phyloP scores from a whole-genome alignment of 1,140 invertebrate genomes.

The Brachionus plicatilis region DNA sequence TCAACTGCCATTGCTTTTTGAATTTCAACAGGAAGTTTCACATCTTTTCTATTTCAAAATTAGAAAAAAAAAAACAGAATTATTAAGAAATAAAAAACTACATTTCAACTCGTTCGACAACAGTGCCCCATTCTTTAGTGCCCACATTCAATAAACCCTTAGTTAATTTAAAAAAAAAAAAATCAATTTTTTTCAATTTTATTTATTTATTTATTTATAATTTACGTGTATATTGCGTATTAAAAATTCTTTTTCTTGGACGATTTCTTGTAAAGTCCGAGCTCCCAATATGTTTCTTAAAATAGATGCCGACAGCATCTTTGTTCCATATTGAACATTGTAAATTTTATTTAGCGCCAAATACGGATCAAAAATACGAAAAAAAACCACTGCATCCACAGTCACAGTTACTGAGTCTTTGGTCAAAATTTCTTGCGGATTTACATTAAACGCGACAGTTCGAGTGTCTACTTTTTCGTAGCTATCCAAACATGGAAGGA shows the following conservation, averaged over 20 bases:
- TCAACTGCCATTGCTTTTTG: conserved; percentile 51
- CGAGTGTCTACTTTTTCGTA: conserved; percentile 39
- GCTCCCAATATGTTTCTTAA: conserved; percentile 41
- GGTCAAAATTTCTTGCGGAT: conserved; percentile 42
- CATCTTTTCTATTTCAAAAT: conserved; percentile 41
- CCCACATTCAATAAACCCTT: conserved; percentile 2
- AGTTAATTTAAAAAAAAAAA: background rate
- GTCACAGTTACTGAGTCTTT: conserved; percentile 42
- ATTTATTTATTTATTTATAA: no score
- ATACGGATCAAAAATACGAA: conserved; percentile 34
- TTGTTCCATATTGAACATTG: conserved; percentile 38
- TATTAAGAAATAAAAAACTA: background rate
- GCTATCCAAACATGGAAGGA: conserved; percentile 41
- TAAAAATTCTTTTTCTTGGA: conserved; percentile 26
- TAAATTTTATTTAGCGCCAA: conserved; percentile 38
- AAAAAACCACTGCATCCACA: conserved; percentile 42
- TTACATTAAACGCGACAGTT: conserved; percentile 39
- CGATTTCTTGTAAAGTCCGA: conserved; percentile 37
- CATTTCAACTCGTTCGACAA: conserved; percentile 37
- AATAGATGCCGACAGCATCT: conserved; percentile 34
- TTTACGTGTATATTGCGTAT: background rate
- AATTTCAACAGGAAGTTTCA: conserved; percentile 45
- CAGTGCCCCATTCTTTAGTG: conserved; percentile 32
- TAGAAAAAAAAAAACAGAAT: background rate
- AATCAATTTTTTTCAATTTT: background rate